phyloP scores from a whole-genome alignment of 2,888 invertebrate species.

The Graphium colonna region DNA sequence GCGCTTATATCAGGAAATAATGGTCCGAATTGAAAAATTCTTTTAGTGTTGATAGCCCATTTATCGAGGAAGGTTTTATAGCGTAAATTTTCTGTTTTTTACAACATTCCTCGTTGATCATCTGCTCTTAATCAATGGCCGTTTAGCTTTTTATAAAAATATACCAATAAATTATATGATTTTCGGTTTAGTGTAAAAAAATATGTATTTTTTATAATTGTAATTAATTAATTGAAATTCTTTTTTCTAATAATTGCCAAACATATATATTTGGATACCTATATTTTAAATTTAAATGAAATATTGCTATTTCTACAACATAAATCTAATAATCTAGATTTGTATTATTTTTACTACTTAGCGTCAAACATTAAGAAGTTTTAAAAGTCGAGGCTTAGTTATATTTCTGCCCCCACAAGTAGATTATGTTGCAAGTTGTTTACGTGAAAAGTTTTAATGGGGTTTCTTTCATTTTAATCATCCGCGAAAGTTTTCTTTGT shows the following conservation, averaged over 20 bases:
- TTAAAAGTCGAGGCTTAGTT: background rate
- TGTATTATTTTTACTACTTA: too few species aligned
- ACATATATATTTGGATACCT: background rate
- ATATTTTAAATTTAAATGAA: too few species aligned
- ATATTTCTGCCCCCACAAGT: background rate
- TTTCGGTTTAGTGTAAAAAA: too few species aligned
- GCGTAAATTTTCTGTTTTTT: background rate
- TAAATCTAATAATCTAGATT: too few species aligned
- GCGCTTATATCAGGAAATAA: too few species aligned
- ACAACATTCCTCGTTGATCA: too few species aligned
- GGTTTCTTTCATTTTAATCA: background rate
- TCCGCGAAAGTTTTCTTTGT: background rate
- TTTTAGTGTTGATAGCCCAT: too few species aligned
- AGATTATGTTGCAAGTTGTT: background rate
- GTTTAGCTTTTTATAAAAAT: background rate
- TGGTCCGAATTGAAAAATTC: too few species aligned
- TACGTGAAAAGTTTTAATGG: conserved; percentile 1
- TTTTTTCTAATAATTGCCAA: background rate
- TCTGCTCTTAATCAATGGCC: background rate
- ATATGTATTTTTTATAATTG: background rate
- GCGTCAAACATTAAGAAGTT: too few species aligned
- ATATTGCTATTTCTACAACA: too few species aligned
- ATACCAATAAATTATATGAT: too few species aligned
- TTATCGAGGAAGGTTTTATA: too few species aligned
- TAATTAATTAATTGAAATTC: background rate